phyloP scores from a whole-genome alignment of 2,113 vertebrate species.

The Eira barbara region DNA sequence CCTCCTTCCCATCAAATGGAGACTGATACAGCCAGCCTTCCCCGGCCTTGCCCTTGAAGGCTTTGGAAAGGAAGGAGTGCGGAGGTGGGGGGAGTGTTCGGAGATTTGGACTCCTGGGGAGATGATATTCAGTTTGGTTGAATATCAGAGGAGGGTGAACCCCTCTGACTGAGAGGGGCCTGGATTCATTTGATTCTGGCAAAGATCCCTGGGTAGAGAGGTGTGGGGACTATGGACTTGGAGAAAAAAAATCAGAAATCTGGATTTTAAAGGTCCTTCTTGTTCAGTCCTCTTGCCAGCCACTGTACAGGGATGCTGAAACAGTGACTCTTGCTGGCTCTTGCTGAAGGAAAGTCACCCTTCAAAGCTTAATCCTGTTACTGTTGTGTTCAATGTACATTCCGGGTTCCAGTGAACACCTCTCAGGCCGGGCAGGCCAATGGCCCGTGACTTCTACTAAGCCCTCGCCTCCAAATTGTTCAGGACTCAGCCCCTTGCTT shows the following conservation, averaged over 20 bases:
- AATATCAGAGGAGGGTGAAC: not conserved
- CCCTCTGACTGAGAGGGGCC: not conserved
- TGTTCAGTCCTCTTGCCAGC: not conserved
- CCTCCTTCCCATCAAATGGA: not conserved
- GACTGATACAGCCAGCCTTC: not conserved
- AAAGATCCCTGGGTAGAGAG: not conserved
- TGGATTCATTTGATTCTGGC: not conserved
- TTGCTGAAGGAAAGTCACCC: not conserved
- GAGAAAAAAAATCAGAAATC: not conserved
- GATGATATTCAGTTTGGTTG: not conserved
- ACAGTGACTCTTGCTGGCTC: not conserved
- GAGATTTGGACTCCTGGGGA: not conserved
- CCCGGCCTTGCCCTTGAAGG: not conserved
- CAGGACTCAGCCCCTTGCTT: not conserved
- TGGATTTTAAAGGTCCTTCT: not conserved
- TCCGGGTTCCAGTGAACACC: not conserved
- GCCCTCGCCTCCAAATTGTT: not conserved
- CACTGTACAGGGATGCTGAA: not conserved
- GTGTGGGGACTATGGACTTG: not conserved
- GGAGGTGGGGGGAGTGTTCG: accelerated
- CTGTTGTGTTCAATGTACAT: not conserved
- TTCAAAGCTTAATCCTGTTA: not conserved
- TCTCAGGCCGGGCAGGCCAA: not conserved
- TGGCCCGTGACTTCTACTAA: not conserved
- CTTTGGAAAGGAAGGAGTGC: not conserved